Evolutionary conservation across 2,888 invertebrate genomes (phyloP), one percentile per base, ranked within the genome.

Genomic region (Hypercompe scribonia): DNA sequence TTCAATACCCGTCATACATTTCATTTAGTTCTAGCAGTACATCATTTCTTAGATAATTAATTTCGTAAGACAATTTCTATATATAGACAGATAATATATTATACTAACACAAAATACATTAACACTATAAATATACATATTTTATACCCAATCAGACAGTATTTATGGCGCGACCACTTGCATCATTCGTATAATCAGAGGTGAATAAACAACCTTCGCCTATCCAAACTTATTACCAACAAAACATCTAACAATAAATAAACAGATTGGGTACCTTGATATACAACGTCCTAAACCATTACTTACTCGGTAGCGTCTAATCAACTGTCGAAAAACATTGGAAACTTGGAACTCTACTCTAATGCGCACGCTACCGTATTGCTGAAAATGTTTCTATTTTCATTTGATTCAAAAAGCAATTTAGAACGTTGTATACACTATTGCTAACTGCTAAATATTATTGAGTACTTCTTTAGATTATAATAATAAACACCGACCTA

Each of bases 291-390:
- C 61, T 58, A 33, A 69, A 70, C 72, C 69, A 75, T 79, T 65
- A 73, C 34, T 77, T 46, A 67, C 50, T 67, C 67, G 21, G 54
- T 69, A 67, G 42, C 50, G 70, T 69, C 33, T 68, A 72, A 81
- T 77, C 54, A 78, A 71, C 31, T 18, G 42, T 67, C 69, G 39
- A 13, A 58, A 65, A 70, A 73, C 66, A 63, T 69, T 21, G 58
- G 31, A 46, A 66, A 66, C 70, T 70, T 63, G 39, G 42, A 33
- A 33, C 65, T 54, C 13, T 36, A 39, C 54, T 33, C 13, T 36
- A 71, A 54, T 28, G 58, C 64, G 34, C 33, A 46, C 70, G 36
- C 42, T 33, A 15, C 33, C 28, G 18, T 46, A 28, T 33, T 50
- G 28, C 36, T 42, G 63, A 42, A 39, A 58, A 58, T 65, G 33